A percentile compares a stretch with the other conserved stretches of the same genome.
Evolutionary conservation across 2,797 vertebrate genomes (phyloP).

Genomic region (Poeciliopsis paucimaculata): DNA sequence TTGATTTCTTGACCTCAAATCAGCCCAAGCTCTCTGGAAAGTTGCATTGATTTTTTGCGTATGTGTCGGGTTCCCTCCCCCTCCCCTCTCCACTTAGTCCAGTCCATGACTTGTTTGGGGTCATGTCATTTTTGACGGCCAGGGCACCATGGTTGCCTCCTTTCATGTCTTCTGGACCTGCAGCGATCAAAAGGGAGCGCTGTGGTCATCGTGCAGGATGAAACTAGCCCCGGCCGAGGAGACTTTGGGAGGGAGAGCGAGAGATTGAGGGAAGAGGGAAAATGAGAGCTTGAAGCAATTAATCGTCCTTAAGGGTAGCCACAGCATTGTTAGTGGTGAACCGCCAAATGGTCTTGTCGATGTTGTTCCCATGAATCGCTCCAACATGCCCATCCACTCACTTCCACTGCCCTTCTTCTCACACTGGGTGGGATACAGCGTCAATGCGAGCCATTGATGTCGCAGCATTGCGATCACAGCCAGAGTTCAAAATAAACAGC

Average conservation of each 20-base stretch:
- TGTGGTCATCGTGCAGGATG: conserved; percentile 61
- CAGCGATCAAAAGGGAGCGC: conserved; percentile 60
- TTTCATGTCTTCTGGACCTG: conserved; percentile 62
- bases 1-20: conserved; percentile 36
- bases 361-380: conserved; percentile 79
- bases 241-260: conserved; percentile 36
- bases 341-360: conserved; percentile 78
- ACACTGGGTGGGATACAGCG: conserved; percentile 69
- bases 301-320: conserved; percentile 81
- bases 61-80: no score
- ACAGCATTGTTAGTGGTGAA: conserved; percentile 82
- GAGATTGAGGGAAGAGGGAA: conserved; percentile 48
- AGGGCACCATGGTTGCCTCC: conserved; percentile 48
- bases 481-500: conserved; percentile 67
- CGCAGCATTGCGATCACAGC: conserved; percentile 39
- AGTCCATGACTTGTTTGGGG: conserved; percentile 37
- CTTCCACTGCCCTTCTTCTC: conserved; percentile 61
- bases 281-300: conserved; percentile 79
- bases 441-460: conserved; percentile 43
- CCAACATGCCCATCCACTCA: conserved; percentile 64
- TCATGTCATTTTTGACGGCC: conserved; percentile 50
- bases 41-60: conserved; percentile 11
- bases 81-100: conserved; percentile 31
- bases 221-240: conserved; percentile 54
- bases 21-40: conserved; percentile 12